Conservation (phyloP, 2,797 vertebrate genomes). For the Mormyrops boulengeri region DNA sequence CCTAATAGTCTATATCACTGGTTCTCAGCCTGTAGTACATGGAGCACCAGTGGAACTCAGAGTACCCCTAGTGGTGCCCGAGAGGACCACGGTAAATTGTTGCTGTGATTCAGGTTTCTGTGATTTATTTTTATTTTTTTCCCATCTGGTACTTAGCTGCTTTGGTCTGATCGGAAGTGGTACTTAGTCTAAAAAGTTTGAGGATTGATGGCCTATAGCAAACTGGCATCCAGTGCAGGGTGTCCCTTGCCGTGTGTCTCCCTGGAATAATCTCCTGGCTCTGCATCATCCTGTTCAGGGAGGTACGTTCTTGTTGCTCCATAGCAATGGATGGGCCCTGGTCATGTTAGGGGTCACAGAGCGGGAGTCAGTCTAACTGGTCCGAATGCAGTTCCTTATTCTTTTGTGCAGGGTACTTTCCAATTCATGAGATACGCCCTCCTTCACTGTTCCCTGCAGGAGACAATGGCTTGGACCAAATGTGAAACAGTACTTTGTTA, state of each 20-base stretch:
- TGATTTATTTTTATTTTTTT: background rate
- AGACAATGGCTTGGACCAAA: constrained; percentile 4
- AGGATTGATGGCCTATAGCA: background rate
- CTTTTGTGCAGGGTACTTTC: background rate
- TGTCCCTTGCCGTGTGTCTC: background rate
- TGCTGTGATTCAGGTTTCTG: background rate
- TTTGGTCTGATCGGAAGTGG: background rate
- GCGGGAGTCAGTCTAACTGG: background rate
- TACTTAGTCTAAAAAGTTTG: background rate
- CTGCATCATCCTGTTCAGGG: background rate
- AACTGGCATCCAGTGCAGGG: background rate
- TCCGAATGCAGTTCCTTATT: background rate
- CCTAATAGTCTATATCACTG: background rate
- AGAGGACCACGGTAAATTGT: background rate
- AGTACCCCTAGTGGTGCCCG: background rate
- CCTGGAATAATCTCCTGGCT: background rate
- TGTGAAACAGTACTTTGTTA: constrained; percentile 3
- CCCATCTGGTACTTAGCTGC: background rate
- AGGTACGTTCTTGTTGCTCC: background rate
- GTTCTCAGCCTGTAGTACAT: background rate
- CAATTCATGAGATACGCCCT: background rate
- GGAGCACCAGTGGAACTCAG: background rate
- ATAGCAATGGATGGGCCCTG: background rate
- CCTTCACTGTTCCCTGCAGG: background rate
- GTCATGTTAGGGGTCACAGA: background rate